phyloP scores from a whole-genome alignment of 2,888 invertebrate genomes.

The Argyresthia goedartella region DNA sequence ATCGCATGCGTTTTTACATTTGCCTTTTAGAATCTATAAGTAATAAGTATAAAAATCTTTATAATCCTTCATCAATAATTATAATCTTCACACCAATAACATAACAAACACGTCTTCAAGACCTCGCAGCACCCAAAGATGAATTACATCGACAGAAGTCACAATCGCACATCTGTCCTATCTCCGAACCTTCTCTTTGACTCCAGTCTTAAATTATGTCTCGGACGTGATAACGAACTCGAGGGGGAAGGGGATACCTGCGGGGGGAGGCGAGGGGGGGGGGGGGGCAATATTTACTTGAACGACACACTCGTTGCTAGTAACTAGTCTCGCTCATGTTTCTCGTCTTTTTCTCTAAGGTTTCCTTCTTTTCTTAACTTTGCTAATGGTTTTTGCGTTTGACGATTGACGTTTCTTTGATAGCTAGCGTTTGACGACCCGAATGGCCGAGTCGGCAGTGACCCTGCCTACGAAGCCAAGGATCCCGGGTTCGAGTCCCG shows the following conservation, averaged over 20 bases:
- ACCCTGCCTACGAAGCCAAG: no score
- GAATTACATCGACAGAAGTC: background rate
- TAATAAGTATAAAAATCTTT: no score
- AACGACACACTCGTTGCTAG: conserved; percentile 26
- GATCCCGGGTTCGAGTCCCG: no score
- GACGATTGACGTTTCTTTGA: no score
- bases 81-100: background rate
- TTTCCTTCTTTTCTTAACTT: no score
- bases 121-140: background rate
- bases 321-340: conserved; percentile 17
- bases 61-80: background rate
- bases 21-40: no score
- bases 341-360: no score
- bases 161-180: background rate
- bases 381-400: no score
- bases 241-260: conserved; percentile 6
- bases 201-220: conserved; percentile 10
- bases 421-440: no score
- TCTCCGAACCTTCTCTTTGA: conserved; percentile 9
- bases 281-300: conserved; percentile 33
- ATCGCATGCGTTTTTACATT: no score
- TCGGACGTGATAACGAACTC: conserved; percentile 21
- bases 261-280: conserved; percentile 13
- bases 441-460: no score
- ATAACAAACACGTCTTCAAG: background rate